Evolutionary conservation across 2,113 vertebrate genomes (phyloP).

Genomic region (Sminthopsis crassicaudata): DNA sequence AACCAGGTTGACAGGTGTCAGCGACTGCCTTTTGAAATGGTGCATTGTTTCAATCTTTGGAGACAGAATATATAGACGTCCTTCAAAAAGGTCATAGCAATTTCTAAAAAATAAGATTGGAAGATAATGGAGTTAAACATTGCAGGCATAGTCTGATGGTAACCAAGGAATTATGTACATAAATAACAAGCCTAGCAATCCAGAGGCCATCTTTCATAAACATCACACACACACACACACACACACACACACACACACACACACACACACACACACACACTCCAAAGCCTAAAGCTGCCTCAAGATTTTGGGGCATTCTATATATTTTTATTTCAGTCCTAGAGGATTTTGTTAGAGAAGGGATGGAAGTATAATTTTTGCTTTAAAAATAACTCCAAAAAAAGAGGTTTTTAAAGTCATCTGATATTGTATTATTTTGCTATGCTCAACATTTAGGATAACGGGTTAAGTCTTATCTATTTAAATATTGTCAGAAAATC

Average conservation of each 20-base stretch:
- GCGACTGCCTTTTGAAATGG: constrained; percentile 45
- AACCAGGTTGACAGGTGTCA: constrained; percentile 56
- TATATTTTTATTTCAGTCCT: not conserved
- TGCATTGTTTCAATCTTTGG: constrained; percentile 11
- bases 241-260: no score
- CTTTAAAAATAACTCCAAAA: not conserved
- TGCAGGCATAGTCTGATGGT: not conserved
- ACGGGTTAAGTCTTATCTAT: not conserved
- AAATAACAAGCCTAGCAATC: constrained; percentile 57
- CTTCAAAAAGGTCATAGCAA: constrained; percentile 47
- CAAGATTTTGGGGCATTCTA: not conserved
- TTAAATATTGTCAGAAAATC: not conserved
- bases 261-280: no score
- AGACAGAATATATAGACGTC: not conserved
- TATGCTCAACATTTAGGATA: not conserved
- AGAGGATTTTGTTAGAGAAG: not conserved
- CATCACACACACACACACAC: no score
- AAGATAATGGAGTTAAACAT: constrained; percentile 30
- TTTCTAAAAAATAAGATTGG: not conserved
- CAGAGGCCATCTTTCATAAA: constrained; percentile 35
- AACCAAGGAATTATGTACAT: not conserved
- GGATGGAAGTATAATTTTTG: not conserved
- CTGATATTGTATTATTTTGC: not conserved
- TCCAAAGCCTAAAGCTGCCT: not conserved
- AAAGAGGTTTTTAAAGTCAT: not conserved